phyloP scores from a whole-genome alignment of 2,113 vertebrate species.

The Thamnophis sirtalis region DNA sequence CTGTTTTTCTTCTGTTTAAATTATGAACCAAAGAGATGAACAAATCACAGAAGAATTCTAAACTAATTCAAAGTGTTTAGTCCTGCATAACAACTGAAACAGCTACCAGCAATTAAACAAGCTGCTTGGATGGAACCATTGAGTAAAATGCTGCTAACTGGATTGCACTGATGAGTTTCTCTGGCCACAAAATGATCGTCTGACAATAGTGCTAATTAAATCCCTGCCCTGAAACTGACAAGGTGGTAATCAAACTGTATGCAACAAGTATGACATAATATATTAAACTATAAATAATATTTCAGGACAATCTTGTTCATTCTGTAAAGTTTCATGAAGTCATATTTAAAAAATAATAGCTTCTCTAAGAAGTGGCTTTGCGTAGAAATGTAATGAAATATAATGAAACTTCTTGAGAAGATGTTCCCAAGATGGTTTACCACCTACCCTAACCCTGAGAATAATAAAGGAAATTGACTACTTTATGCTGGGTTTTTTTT shows the following conservation, averaged over 20 bases:
- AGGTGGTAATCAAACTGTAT: not conserved
- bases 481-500: not conserved
- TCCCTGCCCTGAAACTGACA: not conserved
- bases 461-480: not conserved
- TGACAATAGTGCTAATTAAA: not conserved
- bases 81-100: not conserved
- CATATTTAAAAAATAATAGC: not conserved
- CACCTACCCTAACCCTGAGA: not conserved
- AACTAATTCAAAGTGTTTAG: not conserved
- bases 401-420: not conserved
- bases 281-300: not conserved
- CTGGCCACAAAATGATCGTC: not conserved
- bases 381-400: not conserved
- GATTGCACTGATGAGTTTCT: not conserved
- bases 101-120: not conserved
- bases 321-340: not conserved
- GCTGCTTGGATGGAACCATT: not conserved
- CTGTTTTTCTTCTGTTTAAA: not conserved
- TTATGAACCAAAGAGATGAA: not conserved
- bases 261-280: not conserved
- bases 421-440: not conserved
- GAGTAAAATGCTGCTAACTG: not conserved
- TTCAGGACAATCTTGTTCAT: not conserved
- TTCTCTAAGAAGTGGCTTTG: not conserved
- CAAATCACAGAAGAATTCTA: not conserved